Conservation (phyloP, 2,113 vertebrate species). For the Larimichthys polyactis region DNA sequence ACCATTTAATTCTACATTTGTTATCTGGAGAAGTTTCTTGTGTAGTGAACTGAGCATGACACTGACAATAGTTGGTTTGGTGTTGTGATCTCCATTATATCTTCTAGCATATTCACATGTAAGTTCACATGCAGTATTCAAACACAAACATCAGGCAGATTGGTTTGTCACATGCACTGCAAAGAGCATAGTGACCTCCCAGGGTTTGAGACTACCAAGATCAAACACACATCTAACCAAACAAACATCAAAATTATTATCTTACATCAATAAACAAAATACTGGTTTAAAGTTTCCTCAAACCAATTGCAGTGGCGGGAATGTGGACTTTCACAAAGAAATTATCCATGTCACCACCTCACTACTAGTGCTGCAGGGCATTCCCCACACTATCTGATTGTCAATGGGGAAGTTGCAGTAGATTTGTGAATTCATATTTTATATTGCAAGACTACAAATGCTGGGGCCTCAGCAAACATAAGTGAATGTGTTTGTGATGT, state of each 20-base stretch:
- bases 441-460: neutral
- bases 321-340: neutral
- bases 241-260: neutral
- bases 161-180: too few species aligned
- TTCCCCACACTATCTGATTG: neutral
- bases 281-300: neutral
- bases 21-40: neutral
- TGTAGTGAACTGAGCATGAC: neutral
- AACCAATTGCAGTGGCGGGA: neutral
- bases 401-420: neutral
- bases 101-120: neutral
- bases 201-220: too few species aligned
- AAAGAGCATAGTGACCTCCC: too few species aligned
- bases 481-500: slow-evolving; percentile 14
- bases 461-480: too few species aligned
- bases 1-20: too few species aligned
- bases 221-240: too few species aligned
- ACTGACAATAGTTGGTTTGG: neutral
- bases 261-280: neutral
- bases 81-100: neutral
- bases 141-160: too few species aligned
- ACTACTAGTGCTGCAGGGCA: neutral
- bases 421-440: neutral
- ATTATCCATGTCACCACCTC: neutral
- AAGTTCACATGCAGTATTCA: too few species aligned